phyloP scores from a whole-genome alignment of 92 coral and sea anemone species.

The Epizoanthus ramosus region DNA sequence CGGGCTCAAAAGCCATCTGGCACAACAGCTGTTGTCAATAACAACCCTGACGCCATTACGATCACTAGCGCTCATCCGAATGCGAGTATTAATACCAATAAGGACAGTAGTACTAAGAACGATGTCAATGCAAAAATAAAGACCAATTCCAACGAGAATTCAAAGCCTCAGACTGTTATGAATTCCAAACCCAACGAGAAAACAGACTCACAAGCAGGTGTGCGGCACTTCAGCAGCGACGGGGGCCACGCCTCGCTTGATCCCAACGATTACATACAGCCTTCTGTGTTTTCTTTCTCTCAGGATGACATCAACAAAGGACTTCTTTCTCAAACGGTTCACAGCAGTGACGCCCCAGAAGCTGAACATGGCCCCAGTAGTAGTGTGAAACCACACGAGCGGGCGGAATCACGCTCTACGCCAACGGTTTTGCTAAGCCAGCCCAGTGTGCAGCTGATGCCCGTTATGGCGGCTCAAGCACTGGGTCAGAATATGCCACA shows the following conservation, averaged over 20 bases:
- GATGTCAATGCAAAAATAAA: neutral
- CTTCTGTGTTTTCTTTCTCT: conserved; percentile 55
- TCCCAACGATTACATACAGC: conserved; percentile 44
- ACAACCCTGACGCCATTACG: neutral
- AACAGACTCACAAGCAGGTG: neutral
- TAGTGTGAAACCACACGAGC: neutral
- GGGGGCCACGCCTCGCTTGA: conserved; percentile 5
- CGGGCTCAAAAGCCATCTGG: neutral
- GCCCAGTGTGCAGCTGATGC: conserved; percentile 47
- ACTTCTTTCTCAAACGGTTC: conserved; percentile 20
- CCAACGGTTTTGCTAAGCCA: conserved; percentile 26
- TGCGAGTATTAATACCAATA: neutral
- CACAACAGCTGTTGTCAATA: neutral
- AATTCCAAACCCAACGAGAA: neutral
- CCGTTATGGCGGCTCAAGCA: conserved; percentile 26
- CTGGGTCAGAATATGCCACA: conserved; percentile 24
- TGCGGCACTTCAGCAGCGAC: neutral
- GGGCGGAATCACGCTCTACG: neutral
- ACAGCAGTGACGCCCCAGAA: conserved; percentile 9
- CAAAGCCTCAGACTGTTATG: neutral
- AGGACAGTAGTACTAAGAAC: neutral
- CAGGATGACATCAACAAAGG: conserved; percentile 51
- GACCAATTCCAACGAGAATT: neutral
- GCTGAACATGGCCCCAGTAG: neutral
- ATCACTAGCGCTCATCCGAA: neutral